Evolutionary conservation across 2,888 invertebrate species (phyloP).

Genomic region (Napeogenes inachia): DNA sequence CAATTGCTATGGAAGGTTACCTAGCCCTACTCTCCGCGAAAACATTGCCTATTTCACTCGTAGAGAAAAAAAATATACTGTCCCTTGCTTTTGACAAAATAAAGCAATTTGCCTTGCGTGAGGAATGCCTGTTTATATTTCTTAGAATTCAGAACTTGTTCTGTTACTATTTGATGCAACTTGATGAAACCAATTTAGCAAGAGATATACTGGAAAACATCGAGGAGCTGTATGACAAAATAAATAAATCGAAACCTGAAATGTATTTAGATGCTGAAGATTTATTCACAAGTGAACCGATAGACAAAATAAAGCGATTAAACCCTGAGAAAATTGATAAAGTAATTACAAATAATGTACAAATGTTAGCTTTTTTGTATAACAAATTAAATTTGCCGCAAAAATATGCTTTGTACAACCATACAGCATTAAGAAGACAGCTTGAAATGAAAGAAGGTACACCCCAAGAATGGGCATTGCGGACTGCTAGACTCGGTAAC

Average conservation of each 20-base stretch:
- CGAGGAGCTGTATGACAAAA: conserved; percentile 63
- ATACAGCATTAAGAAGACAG: conserved; percentile 75
- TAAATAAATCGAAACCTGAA: conserved; percentile 49
- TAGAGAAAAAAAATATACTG: conserved; percentile 58
- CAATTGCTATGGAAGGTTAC: conserved; percentile 67
- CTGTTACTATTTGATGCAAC: conserved; percentile 75
- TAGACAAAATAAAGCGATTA: conserved; percentile 52
- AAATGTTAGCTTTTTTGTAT: conserved; percentile 79
- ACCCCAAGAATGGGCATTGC: conserved; percentile 76
- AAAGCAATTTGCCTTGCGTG: conserved; percentile 49
- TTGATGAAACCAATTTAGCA: conserved; percentile 66
- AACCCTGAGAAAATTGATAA: conserved; percentile 75
- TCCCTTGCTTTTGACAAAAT: conserved; percentile 56
- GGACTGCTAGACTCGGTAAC: conserved; percentile 74
- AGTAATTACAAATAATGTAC: conserved; percentile 78
- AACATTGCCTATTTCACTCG: conserved; percentile 53
- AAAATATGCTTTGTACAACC: conserved; percentile 74
- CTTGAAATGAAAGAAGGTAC: conserved; percentile 77
- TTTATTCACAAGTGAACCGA: conserved; percentile 61
- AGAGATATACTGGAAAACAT: conserved; percentile 70
- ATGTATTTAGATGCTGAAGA: conserved; percentile 74
- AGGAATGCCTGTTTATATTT: conserved; percentile 71
- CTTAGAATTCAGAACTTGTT: conserved; percentile 77
- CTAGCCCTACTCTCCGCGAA: conserved; percentile 60
- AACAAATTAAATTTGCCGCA: conserved; percentile 73